phyloP scores from a whole-genome alignment of 2,113 vertebrate species.

The Bufo gargarizans region DNA sequence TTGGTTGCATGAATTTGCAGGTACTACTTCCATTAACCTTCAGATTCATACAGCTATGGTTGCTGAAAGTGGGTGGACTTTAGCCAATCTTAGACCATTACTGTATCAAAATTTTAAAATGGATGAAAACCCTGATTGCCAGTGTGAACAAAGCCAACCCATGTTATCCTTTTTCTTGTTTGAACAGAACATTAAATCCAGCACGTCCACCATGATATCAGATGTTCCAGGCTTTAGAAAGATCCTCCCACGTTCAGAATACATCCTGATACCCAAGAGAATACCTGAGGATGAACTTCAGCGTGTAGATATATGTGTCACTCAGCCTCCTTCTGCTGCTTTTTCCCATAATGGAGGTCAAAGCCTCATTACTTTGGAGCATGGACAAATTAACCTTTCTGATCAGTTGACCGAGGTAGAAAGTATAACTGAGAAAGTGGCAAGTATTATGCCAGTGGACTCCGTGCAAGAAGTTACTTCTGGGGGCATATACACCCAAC shows the following conservation, averaged over 20 bases:
- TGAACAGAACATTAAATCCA: conserved; percentile 71
- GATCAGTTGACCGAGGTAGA: conserved; percentile 80
- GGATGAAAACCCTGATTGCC: too few species aligned
- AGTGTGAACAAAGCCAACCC: background rate
- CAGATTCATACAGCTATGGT: too few species aligned
- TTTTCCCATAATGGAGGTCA: conserved; percentile 69
- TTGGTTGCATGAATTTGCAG: too few species aligned
- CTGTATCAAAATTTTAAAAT: too few species aligned
- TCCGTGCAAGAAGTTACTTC: conserved; percentile 68
- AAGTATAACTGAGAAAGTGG: conserved; percentile 73
- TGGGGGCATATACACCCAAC: conserved; percentile 70
- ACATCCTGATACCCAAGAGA: conserved; percentile 85
- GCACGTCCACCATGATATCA: conserved; percentile 71
- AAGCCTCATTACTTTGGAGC: conserved; percentile 64
- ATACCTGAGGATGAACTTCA: conserved; percentile 74
- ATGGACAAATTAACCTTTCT: conserved; percentile 70
- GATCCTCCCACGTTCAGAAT: conserved; percentile 92
- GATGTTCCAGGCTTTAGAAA: conserved; percentile 95
- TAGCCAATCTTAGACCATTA: too few species aligned
- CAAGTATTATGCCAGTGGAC: conserved; percentile 65
- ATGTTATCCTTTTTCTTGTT: conserved; percentile 37
- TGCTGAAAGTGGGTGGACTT: too few species aligned
- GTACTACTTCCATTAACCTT: too few species aligned
- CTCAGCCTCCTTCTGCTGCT: conserved; percentile 60
- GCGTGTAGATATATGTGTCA: conserved; percentile 73